A percentile compares a stretch with the other conserved stretches of the same genome.
Evolutionary conservation across 2,888 invertebrate species (phyloP).

Genomic region (Siphlonurus alternatus): DNA sequence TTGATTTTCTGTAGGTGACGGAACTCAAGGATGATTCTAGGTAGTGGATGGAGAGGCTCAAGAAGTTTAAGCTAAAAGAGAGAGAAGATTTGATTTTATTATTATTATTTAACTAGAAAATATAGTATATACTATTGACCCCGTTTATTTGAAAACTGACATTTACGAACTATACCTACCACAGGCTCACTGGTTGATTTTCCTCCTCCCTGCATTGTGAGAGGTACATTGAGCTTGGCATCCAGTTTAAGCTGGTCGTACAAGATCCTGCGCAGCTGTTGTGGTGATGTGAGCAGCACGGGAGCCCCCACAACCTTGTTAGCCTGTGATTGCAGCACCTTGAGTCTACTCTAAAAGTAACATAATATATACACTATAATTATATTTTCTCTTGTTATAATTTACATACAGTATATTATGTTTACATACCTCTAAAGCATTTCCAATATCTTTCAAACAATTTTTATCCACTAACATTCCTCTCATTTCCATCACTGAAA

Average conservation of each 20-base stretch:
- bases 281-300: conserved; percentile 29
- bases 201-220: conserved; percentile 25
- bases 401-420: not conserved
- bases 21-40: conserved; percentile 30
- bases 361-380: not conserved
- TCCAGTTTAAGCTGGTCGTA: conserved; percentile 32
- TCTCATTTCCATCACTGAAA: conserved; percentile 28
- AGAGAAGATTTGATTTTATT: not conserved
- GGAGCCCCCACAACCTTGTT: conserved; percentile 26
- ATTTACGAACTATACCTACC: too few species aligned
- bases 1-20: conserved; percentile 32
- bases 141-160: too few species aligned
- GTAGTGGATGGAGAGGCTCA: conserved; percentile 27
- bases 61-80: conserved; percentile 27
- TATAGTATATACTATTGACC: not conserved
- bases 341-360: conserved; percentile 20
- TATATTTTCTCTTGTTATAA: not conserved
- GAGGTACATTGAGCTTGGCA: conserved; percentile 25
- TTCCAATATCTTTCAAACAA: conserved; percentile 26
- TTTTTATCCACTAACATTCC: conserved; percentile 26
- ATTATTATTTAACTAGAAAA: not conserved
- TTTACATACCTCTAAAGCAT: conserved; percentile 18
- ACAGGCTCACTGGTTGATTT: conserved; percentile 32
- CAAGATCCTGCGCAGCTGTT: conserved; percentile 28
- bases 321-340: conserved; percentile 25